phyloP scores from a whole-genome alignment of 2,797 vertebrate species.

The Lithobates sylvaticus region DNA sequence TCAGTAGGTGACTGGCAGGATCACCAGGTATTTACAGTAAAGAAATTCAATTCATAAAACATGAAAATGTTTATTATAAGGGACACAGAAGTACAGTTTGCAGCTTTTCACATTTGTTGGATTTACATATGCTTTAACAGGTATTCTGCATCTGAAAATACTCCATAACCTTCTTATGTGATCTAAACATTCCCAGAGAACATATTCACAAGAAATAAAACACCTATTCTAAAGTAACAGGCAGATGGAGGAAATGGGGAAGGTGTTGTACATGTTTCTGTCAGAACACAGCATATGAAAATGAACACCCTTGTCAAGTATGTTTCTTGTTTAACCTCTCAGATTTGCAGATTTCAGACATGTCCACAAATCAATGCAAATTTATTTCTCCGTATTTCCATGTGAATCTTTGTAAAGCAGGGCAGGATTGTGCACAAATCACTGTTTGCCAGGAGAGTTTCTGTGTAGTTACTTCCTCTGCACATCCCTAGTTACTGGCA shows the following conservation, averaged over 20 bases:
- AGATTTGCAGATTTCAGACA: slow-evolving; percentile 49
- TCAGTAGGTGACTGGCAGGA: too few relatives aligned
- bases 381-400: slow-evolving; percentile 48
- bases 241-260: slow-evolving; percentile 27
- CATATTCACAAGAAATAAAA: background rate
- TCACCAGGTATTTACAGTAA: too few relatives aligned
- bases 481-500: slow-evolving; percentile 35
- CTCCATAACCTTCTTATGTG: background rate
- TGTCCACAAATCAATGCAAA: slow-evolving; percentile 60
- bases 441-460: slow-evolving; percentile 40
- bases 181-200: background rate
- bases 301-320: slow-evolving; percentile 38
- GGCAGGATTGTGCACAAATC: slow-evolving; percentile 49
- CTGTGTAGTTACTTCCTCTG: slow-evolving; percentile 37
- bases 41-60: too few relatives aligned
- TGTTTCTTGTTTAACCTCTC: slow-evolving; percentile 44
- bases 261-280: slow-evolving; percentile 27
- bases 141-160: background rate
- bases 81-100: too few relatives aligned
- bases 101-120: too few relatives aligned
- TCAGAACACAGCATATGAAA: slow-evolving; percentile 32
- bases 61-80: too few relatives aligned
- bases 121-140: too few relatives aligned
- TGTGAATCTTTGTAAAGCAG: slow-evolving; percentile 52
- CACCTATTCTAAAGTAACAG: background rate